These are phyloP conservation scores for Petrolisthes cinctipes DNA, from an alignment of 2,888 invertebrate species.

Conservation along the genomic window DNA sequence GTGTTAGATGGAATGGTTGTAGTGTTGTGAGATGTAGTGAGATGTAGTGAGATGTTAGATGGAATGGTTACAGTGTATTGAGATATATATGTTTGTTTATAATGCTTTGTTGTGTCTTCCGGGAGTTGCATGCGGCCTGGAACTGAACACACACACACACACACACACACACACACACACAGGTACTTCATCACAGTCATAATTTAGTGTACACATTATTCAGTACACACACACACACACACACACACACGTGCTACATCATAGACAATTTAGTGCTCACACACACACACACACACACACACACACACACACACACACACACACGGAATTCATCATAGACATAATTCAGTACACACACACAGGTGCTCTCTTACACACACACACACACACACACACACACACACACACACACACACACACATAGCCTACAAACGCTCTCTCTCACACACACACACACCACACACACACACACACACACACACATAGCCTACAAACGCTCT, in stretches of 20 bases:
- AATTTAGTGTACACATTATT: background rate
- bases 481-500: background rate
- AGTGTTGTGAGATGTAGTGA: too few species aligned
- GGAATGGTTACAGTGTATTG: too few species aligned
- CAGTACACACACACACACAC: slow-evolving; percentile 19
- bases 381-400: slow-evolving; percentile 16
- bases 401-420: background rate
- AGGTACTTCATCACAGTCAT: background rate
- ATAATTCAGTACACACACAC: background rate
- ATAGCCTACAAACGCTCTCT: background rate
- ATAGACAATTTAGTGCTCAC: background rate
- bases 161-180: slow-evolving; percentile 32
- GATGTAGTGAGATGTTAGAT: too few species aligned
- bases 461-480: background rate
- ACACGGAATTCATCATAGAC: background rate
- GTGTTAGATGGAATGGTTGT: too few species aligned
- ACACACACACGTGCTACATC: background rate
- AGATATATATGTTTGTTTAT: too few species aligned
- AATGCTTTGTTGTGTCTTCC: background rate
- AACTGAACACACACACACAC: slow-evolving; percentile 5
- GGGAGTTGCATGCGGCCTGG: background rate
- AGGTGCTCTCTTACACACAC: too few species aligned
- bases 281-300: slow-evolving; percentile 14
- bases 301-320: slow-evolving; percentile 22
- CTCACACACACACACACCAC: background rate